Percentiles rank a stretch among this genome's conserved stretches.
Conservation (phyloP, 2,797 vertebrate genomes). For the Siniperca scherzeri region DNA sequence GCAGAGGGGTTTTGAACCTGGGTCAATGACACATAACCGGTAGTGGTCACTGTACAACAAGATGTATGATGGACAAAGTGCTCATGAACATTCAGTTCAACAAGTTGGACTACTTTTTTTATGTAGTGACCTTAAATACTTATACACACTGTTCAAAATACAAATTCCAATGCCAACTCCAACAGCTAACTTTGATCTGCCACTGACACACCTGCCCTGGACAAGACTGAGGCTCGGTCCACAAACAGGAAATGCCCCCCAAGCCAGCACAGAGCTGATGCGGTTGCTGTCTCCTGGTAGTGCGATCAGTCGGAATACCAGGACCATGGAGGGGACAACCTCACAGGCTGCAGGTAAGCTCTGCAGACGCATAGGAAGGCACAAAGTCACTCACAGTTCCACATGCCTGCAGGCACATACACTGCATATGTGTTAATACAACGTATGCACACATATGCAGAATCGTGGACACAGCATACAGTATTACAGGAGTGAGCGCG, state of each 20-base stretch:
- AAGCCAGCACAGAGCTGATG: slow-evolving; percentile 85
- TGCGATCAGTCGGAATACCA: slow-evolving; percentile 90
- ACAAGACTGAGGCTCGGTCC: slow-evolving; percentile 82
- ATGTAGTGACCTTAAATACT: not conserved
- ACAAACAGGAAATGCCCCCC: slow-evolving; percentile 92
- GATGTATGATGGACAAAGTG: not conserved
- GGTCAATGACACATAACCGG: slow-evolving; percentile 24
- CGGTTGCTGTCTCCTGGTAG: slow-evolving; percentile 78
- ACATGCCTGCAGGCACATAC: slow-evolving; percentile 25
- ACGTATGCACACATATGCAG: slow-evolving; percentile 23
- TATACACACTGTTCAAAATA: not conserved
- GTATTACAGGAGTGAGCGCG: not conserved
- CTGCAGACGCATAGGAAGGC: slow-evolving; percentile 73
- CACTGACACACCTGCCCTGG: slow-evolving; percentile 85
- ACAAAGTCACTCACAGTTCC: slow-evolving; percentile 25
- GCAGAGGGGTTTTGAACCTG: slow-evolving; percentile 91
- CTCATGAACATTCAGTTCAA: not conserved
- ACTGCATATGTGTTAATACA: not conserved
- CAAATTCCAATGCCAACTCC: not conserved
- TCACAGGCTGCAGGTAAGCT: slow-evolving; percentile 85
- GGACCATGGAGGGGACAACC: slow-evolving; percentile 85
- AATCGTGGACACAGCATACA: not conserved
- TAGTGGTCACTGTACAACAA: slow-evolving; percentile 12
- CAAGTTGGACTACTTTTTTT: not conserved
- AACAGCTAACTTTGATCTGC: slow-evolving; percentile 1